Conservation (phyloP, 2,797 vertebrate genomes). For the Sebastes matsubarae region DNA sequence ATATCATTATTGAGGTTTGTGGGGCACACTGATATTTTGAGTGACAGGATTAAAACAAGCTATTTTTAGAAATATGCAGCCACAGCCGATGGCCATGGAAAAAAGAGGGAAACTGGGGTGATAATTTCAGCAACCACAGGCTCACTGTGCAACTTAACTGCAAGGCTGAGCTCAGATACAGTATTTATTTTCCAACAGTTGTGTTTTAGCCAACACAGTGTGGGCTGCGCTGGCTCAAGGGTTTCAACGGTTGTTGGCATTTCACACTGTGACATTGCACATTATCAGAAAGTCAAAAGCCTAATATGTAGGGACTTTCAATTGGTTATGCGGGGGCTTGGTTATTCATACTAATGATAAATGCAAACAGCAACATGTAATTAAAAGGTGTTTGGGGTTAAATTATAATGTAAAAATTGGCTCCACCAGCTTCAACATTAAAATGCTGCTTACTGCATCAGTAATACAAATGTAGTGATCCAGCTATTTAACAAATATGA, state of each 20-base stretch:
- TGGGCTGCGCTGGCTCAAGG: slow-evolving; percentile 37
- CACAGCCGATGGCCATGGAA: slow-evolving; percentile 47
- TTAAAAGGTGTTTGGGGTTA: background rate
- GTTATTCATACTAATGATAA: slow-evolving; percentile 2
- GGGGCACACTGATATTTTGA: slow-evolving; percentile 59
- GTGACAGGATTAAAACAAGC: slow-evolving; percentile 62
- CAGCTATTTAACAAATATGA: background rate
- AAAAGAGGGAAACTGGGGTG: slow-evolving; percentile 45
- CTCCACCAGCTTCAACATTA: background rate
- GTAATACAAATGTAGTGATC: background rate
- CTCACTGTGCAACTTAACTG: slow-evolving; percentile 45
- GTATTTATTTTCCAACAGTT: slow-evolving; percentile 42
- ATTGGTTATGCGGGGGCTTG: background rate
- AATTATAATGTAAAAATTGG: background rate
- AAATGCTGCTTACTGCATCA: background rate
- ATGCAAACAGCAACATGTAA: background rate
- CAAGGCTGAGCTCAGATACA: slow-evolving; percentile 28
- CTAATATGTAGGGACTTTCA: slow-evolving; percentile 4
- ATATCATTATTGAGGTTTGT: slow-evolving; percentile 70
- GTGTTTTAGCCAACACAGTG: slow-evolving; percentile 29
- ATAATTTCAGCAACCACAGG: slow-evolving; percentile 39
- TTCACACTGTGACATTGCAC: slow-evolving; percentile 28
- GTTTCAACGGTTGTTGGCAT: slow-evolving; percentile 24
- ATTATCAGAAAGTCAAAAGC: slow-evolving; percentile 43
- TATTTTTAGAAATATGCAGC: slow-evolving; percentile 58